A percentile compares a stretch with the other conserved stretches of the same genome.
These are phyloP conservation scores for Volucella bombylans DNA, from an alignment of 2,888 invertebrate species.

Conservation along the genomic window DNA sequence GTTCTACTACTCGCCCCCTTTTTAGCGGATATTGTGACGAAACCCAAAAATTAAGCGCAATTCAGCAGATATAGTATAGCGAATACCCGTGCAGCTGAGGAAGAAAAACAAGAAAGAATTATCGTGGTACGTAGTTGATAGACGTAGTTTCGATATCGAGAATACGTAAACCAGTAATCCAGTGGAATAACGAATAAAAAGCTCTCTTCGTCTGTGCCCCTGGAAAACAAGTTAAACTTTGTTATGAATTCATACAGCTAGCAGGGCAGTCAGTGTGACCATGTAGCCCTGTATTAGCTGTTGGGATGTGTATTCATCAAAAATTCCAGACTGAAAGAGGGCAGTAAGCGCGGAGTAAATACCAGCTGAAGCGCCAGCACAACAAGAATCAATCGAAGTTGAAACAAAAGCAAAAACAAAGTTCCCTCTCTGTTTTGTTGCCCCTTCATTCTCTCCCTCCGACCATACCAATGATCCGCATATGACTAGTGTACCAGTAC, in stretches of 20 bases:
- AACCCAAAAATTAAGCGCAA: slow-evolving; percentile 13
- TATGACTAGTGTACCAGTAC: background rate
- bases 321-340: background rate
- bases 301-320: background rate
- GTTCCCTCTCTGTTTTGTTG: background rate
- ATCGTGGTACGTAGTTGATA: slow-evolving; percentile 33
- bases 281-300: background rate
- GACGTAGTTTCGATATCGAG: background rate
- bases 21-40: too few relatives aligned
- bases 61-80: slow-evolving; percentile 31
- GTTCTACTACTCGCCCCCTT: too few relatives aligned
- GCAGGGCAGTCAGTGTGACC: background rate
- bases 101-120: too few relatives aligned
- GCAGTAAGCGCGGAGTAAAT: background rate
- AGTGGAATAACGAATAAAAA: slow-evolving; percentile 19
- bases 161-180: slow-evolving; percentile 53
- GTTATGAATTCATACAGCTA: background rate
- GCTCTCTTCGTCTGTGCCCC: slow-evolving; percentile 22
- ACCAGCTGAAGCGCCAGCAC: background rate
- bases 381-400: background rate
- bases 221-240: slow-evolving; percentile 58
- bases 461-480: background rate
- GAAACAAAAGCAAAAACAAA: slow-evolving; percentile 30
- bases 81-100: too few relatives aligned
- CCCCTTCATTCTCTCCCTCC: background rate